These are phyloP conservation scores for Troides helena DNA, from an alignment of 2,888 invertebrate species.

Conservation along the genomic window DNA sequence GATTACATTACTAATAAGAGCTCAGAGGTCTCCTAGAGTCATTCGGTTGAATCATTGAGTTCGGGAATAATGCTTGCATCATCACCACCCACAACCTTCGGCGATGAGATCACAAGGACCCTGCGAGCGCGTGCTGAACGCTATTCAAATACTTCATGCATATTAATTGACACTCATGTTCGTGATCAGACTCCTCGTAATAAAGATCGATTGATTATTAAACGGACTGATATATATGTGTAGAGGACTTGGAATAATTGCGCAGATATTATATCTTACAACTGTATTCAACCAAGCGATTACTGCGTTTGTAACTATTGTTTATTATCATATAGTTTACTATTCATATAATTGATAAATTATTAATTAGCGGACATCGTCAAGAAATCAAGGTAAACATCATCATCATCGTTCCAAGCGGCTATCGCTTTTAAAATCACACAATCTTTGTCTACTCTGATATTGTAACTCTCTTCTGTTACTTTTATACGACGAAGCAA, in stretches of 20 bases:
- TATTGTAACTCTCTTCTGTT: too few species aligned
- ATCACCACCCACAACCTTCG: constrained; percentile 22
- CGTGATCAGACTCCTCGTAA: constrained; percentile 5
- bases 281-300: background rate
- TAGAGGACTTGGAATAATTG: background rate
- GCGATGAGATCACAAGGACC: constrained; percentile 25
- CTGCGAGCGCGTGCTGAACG: background rate
- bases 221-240: background rate
- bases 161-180: constrained; percentile 6
- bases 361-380: too few species aligned
- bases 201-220: constrained; percentile 3
- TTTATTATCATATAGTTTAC: background rate
- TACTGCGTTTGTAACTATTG: background rate
- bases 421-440: too few species aligned
- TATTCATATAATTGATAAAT: background rate
- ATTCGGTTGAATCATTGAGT: constrained; percentile 2
- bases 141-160: constrained; percentile 13
- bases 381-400: too few species aligned
- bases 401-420: too few species aligned
- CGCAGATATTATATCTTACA: background rate
- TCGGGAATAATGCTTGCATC: constrained; percentile 20
- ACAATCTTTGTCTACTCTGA: too few species aligned
- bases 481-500: too few species aligned
- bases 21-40: background rate
- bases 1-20: background rate